Evolutionary conservation across 2,113 vertebrate species (phyloP).

Genomic region (Grammomys surdaster): DNA sequence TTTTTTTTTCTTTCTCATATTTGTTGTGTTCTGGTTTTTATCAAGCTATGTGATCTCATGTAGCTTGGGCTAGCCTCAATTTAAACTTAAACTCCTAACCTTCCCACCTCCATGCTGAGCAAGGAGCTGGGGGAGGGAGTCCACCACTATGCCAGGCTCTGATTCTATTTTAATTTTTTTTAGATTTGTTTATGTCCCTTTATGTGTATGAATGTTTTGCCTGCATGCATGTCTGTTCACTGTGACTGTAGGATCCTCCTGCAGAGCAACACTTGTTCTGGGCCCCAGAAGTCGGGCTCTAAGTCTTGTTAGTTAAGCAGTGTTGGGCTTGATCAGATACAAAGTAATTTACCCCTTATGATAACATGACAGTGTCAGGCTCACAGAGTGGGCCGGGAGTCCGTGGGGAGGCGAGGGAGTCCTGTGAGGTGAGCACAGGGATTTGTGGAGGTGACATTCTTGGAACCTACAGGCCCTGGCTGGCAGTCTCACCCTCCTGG

Average conservation of each 20-base stretch:
- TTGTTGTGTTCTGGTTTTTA: not conserved
- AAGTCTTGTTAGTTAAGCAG: not conserved
- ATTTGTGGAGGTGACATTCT: not conserved
- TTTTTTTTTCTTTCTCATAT: not conserved
- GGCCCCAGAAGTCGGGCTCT: not conserved
- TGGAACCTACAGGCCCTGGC: not conserved
- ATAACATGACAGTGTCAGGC: not conserved
- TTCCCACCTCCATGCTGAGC: not conserved
- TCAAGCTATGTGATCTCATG: not conserved
- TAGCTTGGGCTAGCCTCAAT: not conserved
- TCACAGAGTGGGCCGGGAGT: accelerated
- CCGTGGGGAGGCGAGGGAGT: accelerated
- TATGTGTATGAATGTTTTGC: not conserved
- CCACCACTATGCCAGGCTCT: not conserved
- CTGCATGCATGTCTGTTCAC: not conserved
- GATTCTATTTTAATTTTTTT: no score
- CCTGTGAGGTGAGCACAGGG: not conserved
- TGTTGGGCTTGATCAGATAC: not conserved
- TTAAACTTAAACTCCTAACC: not conserved
- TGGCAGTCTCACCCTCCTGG: not conserved
- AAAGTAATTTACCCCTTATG: not conserved
- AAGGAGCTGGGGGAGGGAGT: not conserved
- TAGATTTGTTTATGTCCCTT: not conserved
- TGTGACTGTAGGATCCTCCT: not conserved
- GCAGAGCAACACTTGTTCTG: not conserved